Evolutionary conservation across 2,888 invertebrate species (phyloP), one percentile per base, ranked within the genome.

Genomic region (Ceriagrion tenellum): DNA sequence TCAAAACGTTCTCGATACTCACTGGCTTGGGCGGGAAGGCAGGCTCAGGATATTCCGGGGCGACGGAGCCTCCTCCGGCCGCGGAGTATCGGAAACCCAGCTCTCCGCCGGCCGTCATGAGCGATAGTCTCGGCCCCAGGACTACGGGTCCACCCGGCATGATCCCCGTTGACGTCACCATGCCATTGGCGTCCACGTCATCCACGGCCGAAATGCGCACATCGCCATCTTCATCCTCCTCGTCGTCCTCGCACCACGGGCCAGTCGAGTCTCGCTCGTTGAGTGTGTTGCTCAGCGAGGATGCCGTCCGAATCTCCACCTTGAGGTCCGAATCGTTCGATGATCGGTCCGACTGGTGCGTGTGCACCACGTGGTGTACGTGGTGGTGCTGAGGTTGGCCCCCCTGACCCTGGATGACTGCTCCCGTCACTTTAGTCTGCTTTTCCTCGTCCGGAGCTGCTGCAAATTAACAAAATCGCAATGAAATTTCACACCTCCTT

Each of bases 301-400:
- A 98, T 20, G 98, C 98, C 91, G 99, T 99, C 95, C 99, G 97
- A 95, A 99, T 97, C 97, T 99, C 99, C 96, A 99, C 97, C 97
- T 99, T 99, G 96, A 99, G 97, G 97, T 99, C 99, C 96, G 99
- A 99, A 96, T 99, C 99, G 96, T 99, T 99, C 95, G 99, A 99
- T 96, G 99, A 99, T 96, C 99, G 97, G 97, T 99, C 99, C 95
- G 99, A 99, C 95, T 96, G 97, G 96, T 97, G 97, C 96, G 97
- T 96, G 95, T 96, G 96, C 95, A 96, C 96, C 95, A 97, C 97
- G 96, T 97, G 96, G 97, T 97, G 97, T 96, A 97, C 96, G 96
- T 97, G 97, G 95, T 97, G 97, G 95, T 97, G 97, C 95, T 96
- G 97, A 40, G 96, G 96, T 95, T 96, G 97, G 30, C 96, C 96